phyloP scores from a whole-genome alignment of 2,797 vertebrate genomes.

The Anniella stebbinsi region DNA sequence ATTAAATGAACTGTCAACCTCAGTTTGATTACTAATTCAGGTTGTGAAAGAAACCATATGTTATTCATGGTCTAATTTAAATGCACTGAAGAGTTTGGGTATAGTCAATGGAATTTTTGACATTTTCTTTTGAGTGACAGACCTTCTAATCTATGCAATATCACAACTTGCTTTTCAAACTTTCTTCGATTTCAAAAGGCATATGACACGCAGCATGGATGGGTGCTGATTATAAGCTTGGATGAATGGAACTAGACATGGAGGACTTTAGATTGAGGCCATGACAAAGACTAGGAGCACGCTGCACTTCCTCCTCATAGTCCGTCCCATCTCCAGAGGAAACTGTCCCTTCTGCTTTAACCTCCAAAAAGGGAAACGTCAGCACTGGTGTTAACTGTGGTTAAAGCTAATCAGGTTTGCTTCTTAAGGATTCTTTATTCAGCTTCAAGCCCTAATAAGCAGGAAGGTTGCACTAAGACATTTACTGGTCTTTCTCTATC shows the following conservation, averaged over 20 bases:
- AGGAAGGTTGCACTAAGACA: background rate
- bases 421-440: background rate
- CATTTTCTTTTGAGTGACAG: background rate
- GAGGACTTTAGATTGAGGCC: background rate
- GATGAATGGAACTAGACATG: background rate
- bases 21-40: background rate
- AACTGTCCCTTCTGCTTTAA: background rate
- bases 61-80: background rate
- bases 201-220: background rate
- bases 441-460: background rate
- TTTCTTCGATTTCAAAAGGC: background rate
- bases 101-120: background rate
- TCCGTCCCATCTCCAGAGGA: background rate
- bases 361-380: background rate
- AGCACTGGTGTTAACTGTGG: background rate
- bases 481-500: background rate
- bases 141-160: background rate
- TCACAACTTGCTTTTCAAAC: background rate
- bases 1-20: background rate
- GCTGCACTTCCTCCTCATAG: background rate
- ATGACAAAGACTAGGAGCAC: background rate
- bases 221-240: background rate
- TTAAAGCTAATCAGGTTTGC: background rate
- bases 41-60: background rate
- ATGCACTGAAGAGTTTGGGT: background rate